phyloP scores from a whole-genome alignment of 35 echinoderm and acorn worm species.

The Ophiothrix spiculata region DNA sequence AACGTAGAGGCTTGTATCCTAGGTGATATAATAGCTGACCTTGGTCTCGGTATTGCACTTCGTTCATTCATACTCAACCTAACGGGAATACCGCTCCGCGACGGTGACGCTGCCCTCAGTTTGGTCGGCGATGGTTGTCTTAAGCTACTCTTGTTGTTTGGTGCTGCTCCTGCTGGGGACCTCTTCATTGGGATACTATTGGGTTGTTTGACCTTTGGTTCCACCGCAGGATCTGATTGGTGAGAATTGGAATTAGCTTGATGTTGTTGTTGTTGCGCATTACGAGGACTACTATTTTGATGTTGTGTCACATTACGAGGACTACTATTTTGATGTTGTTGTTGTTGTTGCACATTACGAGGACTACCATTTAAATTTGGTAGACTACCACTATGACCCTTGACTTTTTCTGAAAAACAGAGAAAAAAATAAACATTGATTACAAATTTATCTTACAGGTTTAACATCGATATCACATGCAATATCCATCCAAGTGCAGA shows the following conservation, averaged over 20 bases:
- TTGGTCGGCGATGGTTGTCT: slow-evolving; percentile 61
- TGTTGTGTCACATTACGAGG: slow-evolving; percentile 6
- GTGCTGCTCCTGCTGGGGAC: not conserved
- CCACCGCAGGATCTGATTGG: not conserved
- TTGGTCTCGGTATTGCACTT: slow-evolving; percentile 47
- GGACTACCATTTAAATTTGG: slow-evolving; percentile 44
- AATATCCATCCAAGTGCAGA: too few relatives aligned
- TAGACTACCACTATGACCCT: slow-evolving; percentile 45
- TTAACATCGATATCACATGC: too few relatives aligned
- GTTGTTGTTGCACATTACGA: slow-evolving; percentile 14
- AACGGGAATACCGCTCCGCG: slow-evolving; percentile 54
- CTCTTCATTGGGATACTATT: slow-evolving; percentile 44
- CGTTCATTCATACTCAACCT: slow-evolving; percentile 32
- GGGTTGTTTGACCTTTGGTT: slow-evolving; percentile 39
- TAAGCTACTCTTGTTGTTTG: slow-evolving; percentile 20
- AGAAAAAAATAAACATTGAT: not conserved
- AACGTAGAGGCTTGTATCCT: not conserved
- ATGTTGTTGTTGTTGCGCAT: slow-evolving; percentile 14
- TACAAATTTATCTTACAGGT: too few relatives aligned
- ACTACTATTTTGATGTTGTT: slow-evolving; percentile 7
- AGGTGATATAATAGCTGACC: slow-evolving; percentile 45
- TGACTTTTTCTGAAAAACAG: slow-evolving; percentile 24
- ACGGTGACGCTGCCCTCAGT: slow-evolving; percentile 40
- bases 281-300: too few relatives aligned
- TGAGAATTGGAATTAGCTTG: not conserved